Evolutionary conservation across 30 jellyfish, hydroid and myxozoan genomes (phyloP).

Genomic region (Hydractinia symbiolongicarpus): DNA sequence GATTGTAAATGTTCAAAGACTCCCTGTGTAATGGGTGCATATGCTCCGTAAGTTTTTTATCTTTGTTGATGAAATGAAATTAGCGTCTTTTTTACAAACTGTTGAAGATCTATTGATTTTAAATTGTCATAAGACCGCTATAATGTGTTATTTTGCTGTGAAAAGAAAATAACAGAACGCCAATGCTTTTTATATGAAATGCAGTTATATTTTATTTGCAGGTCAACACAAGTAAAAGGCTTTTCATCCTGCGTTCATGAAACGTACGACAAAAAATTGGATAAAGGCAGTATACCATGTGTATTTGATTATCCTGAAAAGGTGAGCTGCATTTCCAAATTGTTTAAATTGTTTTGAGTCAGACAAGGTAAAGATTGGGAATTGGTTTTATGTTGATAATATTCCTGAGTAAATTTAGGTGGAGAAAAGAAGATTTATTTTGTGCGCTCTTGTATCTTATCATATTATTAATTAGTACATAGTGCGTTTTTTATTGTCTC

Average conservation of each 20-base stretch:
- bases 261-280: conserved; percentile 22
- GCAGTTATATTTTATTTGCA: background rate
- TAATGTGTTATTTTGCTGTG: background rate
- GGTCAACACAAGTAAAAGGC: conserved; percentile 48
- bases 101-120: background rate
- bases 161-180: background rate
- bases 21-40: conserved; percentile 90
- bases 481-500: too few relatives aligned
- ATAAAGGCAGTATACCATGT: conserved; percentile 66
- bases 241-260: conserved; percentile 60
- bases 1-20: conserved; percentile 49
- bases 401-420: too few relatives aligned
- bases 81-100: too few relatives aligned
- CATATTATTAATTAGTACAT: too few relatives aligned
- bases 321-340: conserved; percentile 22
- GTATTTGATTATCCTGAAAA: conserved; percentile 73
- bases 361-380: too few relatives aligned
- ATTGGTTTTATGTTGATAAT: too few relatives aligned
- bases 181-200: background rate
- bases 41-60: conserved; percentile 49
- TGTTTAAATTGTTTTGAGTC: background rate
- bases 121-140: background rate
- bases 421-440: background rate
- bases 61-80: background rate
- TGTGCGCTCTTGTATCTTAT: background rate